A percentile compares a stretch with the other conserved stretches of the same genome.
phyloP scores from a whole-genome alignment of 2,113 vertebrate species.

The Odobenus rosmarus region DNA sequence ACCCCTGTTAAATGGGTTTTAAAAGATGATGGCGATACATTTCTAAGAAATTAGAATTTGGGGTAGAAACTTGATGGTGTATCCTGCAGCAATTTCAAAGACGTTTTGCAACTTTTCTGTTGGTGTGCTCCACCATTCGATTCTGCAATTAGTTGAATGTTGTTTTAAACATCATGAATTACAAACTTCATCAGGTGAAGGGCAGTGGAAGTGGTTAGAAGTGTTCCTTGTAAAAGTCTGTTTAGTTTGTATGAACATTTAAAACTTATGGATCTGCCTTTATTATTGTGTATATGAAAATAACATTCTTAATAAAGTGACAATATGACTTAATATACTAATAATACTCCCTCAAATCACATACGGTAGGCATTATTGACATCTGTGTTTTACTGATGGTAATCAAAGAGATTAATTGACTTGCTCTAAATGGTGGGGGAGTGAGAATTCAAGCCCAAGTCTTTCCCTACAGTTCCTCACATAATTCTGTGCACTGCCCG shows the following conservation, averaged over 20 bases:
- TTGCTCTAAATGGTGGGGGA: conserved; percentile 7
- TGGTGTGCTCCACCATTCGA: neutral
- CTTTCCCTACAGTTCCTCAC: neutral
- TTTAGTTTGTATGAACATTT: neutral
- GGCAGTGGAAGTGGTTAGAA: neutral
- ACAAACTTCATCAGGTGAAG: conserved; percentile 21
- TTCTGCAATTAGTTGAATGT: neutral
- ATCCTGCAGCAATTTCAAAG: neutral
- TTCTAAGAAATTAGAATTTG: conserved; percentile 49
- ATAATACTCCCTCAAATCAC: neutral
- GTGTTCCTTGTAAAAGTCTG: neutral
- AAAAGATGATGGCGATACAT: conserved; percentile 34
- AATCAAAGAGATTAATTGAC: neutral
- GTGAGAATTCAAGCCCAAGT: neutral
- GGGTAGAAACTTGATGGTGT: neutral
- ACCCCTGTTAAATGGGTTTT: neutral
- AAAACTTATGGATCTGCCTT: neutral
- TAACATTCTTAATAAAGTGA: conserved; percentile 35
- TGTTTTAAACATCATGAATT: conserved; percentile 16
- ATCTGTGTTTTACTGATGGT: neutral
- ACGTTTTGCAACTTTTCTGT: neutral
- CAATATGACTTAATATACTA: neutral
- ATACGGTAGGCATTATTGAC: neutral
- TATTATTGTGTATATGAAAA: conserved; percentile 31
- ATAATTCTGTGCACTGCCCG: neutral